Evolutionary conservation across 2,888 invertebrate species (phyloP), one percentile per base, ranked within the genome.

Genomic region (Erebia epiphron): DNA sequence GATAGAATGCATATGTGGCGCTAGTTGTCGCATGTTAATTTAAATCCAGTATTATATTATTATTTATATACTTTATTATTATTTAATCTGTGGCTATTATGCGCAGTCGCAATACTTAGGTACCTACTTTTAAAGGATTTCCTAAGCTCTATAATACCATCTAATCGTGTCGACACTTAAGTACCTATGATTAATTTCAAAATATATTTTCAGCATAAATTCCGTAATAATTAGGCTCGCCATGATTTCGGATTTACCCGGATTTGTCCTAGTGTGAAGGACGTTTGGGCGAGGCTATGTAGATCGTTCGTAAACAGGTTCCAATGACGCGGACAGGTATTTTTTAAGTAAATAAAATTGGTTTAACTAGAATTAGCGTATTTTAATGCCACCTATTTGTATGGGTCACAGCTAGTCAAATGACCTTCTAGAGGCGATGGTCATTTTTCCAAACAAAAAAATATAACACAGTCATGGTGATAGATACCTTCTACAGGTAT

Each of bases 201-300:
- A 50, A n/a, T 54, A 57, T 11, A 57, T 57, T 26, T 57, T n/a
- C n/a, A 16, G n/a, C 8, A 57, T 54, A 18, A 18, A 54, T 9
- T 54, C 56, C 11, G 11, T 11, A 56, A 13, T 21, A 1, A 56
- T 13, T 21, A 56, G 21, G 62, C 49, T 14, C 8, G 21, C 62
- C 46, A 62, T 62, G 18, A 43, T 60, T 49, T 62, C 8, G 62
- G 21, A 62, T 21, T 62, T 62, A 21, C 26, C 49, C 62, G 62
- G 60, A 60, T 16, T 16, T 60, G 60, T 43, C 41, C 60, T 43
- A 60, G 3, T 41, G 16, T 43, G 41, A 60, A 60, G 60, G 60
- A 60, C 60, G 41, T 60, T 16, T 41, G 11, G 10, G 41, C 60
- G 41, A 41, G 41, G 41, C 14, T 60, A 60, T 41, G n/a, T 43